Evolutionary conservation across 2,797 vertebrate genomes (phyloP), one percentile per base, ranked within the genome.

Genomic region (Uromys caudimaculatus): DNA sequence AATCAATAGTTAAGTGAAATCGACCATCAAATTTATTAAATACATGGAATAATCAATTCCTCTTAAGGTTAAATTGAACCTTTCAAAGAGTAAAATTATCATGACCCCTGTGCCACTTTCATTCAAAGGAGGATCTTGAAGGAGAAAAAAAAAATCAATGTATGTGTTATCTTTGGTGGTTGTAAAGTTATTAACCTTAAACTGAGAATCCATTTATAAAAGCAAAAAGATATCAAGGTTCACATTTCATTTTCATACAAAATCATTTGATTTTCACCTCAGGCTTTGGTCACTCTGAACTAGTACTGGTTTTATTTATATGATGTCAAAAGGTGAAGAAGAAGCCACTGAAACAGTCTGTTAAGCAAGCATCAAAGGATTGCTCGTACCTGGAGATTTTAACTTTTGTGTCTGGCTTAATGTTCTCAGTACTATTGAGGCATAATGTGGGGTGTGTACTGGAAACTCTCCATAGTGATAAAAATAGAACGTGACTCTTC

Each of bases 111-210:
- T 86, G 75, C 86, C 4, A 4, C 86, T 94, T 94, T 88, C 32
- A 94, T 95, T 92, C 41, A 73, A 78, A 90, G 41, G 58, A 93
- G 3, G 2, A 76, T n/a, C 21, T 81, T 89, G 50, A 67, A 38
- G 4, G 27, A 8, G 11, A 5, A 41, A 75, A 81, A 94, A 52
- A 76, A 77, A 94, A 32, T 95, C 41, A 90, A 95, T 96, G 87
- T 87, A 6, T 94, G 29, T 58, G 7, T 4, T 79, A 75, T 73
- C 75, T 3, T 88, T 92, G 35, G 77, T 7, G 85, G 92, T 92
- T 94, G 64, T 41, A 62, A 90, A 95, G 92, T 71, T 54, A 77
- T 91, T 95, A 92, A 73, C 71, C 13, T 97, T 27, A 83, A 82
- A 77, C 82, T 84, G 85, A 94, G 73, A 58, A 78, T 38, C 21